Base-by-base conservation (phyloP, 2,113 vertebrate genomes). In the Egretta garzetta region DNA sequence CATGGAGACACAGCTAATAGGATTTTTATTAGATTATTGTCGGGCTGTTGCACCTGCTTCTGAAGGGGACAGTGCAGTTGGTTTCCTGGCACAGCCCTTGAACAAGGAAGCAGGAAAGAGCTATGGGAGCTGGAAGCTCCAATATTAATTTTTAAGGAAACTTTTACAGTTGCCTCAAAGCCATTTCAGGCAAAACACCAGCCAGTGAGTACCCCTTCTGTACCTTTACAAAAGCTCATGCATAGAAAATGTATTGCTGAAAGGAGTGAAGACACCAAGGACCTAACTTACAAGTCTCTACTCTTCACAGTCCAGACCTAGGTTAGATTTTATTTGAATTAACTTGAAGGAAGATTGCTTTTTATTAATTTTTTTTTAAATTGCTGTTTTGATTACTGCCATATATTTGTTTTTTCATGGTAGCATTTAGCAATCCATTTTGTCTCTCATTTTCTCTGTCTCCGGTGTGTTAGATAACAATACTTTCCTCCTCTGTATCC, bases 11-110 rank as follows among this genome's bases (percentile, higher is more conserved):
- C 74, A 96, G 96, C 93, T 98, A 98, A 98, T 97, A 97, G 97
- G 97, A 97, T 98, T 98, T 98, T 98, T 98, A 98, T 97, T 98
- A 97, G 97, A 97, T 98, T 98, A 97, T 97, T 97, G 97, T 98
- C 53, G 43, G 80, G 82, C 80, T 97, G 95, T 93, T 97, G 98
- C 97, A 98, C 97, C 98, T 98, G 98, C 96, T 98, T 98, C 95
- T 87, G 91, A 95, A 95, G 83, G 91, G 95, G 89, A 95, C 16
- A 18, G 60, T 97, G 94, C 84, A 67, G 72, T 87, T 93, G 37
- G 35, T 92, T 97, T 98, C 95, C 94, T 97, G 97, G 91, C 95
- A 88, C 71, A 80, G n/a, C 32, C 60, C 77, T 93, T 83, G 88
- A 94, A 94, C 84, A 86, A 87, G 52, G 73, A 95, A 92, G 56